phyloP scores from a whole-genome alignment of 2,888 invertebrate genomes.

The Folsomia manolachei region DNA sequence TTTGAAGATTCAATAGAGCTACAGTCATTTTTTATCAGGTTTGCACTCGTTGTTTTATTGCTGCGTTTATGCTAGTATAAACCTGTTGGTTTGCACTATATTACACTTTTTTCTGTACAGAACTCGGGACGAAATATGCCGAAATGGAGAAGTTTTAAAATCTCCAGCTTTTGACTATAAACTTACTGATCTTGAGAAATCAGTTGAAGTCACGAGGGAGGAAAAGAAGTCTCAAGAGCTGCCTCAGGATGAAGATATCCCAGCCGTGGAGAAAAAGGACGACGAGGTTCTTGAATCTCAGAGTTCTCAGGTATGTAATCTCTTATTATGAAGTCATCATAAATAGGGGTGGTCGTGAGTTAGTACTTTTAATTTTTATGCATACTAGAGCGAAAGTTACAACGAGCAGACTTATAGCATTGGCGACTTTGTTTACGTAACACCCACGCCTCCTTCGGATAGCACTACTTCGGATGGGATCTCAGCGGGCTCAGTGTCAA shows the following conservation, averaged over 20 bases:
- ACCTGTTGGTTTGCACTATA: slow-evolving; percentile 1
- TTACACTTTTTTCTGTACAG: slow-evolving; percentile 26
- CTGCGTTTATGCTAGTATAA: neutral
- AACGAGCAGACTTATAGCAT: slow-evolving; percentile 73
- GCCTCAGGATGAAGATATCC: slow-evolving; percentile 66
- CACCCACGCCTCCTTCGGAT: slow-evolving; percentile 51
- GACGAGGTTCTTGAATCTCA: slow-evolving; percentile 40
- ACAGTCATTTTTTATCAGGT: slow-evolving; percentile 79
- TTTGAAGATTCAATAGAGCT: slow-evolving; percentile 94
- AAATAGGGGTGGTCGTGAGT: no score
- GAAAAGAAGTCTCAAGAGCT: slow-evolving; percentile 74
- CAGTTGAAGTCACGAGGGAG: slow-evolving; percentile 72
- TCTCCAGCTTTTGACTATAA: slow-evolving; percentile 85
- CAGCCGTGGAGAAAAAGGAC: slow-evolving; percentile 38
- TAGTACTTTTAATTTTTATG: slow-evolving; percentile 5
- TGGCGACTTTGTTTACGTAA: slow-evolving; percentile 89
- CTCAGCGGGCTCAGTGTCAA: slow-evolving; percentile 18
- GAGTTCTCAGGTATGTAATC: slow-evolving; percentile 34
- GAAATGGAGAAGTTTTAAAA: slow-evolving; percentile 71
- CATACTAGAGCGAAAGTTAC: slow-evolving; percentile 59
- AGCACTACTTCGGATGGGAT: slow-evolving; percentile 18
- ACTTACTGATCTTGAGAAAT: slow-evolving; percentile 68
- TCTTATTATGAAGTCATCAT: no score
- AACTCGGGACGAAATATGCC: slow-evolving; percentile 66
- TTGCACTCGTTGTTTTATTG: neutral